Evolutionary conservation across 2,797 vertebrate genomes (phyloP).

Genomic region (Pipistrellus nathusii): DNA sequence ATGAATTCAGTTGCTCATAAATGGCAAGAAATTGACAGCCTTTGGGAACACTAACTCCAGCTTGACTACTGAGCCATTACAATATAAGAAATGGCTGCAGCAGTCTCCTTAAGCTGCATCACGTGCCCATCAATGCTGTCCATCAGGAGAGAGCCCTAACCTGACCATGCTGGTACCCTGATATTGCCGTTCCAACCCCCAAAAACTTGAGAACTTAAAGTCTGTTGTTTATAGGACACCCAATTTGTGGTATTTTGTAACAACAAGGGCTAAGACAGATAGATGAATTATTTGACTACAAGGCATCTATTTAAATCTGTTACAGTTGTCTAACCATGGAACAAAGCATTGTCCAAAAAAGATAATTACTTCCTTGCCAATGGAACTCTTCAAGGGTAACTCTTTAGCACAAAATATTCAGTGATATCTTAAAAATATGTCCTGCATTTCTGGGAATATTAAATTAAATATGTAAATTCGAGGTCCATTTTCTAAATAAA

Average conservation of each 20-base stretch:
- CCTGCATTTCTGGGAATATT: neutral
- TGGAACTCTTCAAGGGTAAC: neutral
- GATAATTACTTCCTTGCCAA: neutral
- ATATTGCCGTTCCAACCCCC: neutral
- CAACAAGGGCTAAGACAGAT: neutral
- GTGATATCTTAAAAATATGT: neutral
- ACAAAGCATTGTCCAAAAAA: neutral
- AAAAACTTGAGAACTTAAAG: neutral
- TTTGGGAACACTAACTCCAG: neutral
- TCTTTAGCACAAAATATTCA: neutral
- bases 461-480: neutral
- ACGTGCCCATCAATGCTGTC: neutral
- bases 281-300: neutral
- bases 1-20: slow-evolving; percentile 75
- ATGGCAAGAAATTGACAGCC: slow-evolving; percentile 40
- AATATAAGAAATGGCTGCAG: neutral
- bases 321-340: neutral
- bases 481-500: neutral
- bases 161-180: neutral
- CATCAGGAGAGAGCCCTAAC: too few species aligned
- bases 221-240: neutral
- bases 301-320: neutral
- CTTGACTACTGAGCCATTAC: neutral
- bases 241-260: neutral
- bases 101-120: neutral